phyloP scores from a whole-genome alignment of 1,140 invertebrate species.

The Drosophila athabasca region DNA sequence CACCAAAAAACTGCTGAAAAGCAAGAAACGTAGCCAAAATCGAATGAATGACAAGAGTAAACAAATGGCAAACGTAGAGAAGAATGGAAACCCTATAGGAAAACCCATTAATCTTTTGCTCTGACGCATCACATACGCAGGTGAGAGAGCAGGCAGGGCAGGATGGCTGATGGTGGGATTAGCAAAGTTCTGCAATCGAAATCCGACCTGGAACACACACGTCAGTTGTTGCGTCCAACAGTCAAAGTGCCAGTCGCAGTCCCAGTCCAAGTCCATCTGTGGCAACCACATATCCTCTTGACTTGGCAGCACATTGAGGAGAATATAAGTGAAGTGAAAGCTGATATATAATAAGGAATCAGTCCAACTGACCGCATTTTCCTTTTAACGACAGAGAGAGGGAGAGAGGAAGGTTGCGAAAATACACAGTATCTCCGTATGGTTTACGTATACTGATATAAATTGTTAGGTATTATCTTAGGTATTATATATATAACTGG shows the following conservation, averaged over 20 bases:
- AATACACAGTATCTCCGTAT: no score
- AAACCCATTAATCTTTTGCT: slow-evolving; percentile 73
- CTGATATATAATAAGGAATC: no score
- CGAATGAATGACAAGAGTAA: slow-evolving; percentile 64
- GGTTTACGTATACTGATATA: no score
- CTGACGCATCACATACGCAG: slow-evolving; percentile 53
- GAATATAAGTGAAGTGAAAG: no score
- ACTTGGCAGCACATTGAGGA: no score
- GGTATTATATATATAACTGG: no score
- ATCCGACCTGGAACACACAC: slow-evolving; percentile 25
- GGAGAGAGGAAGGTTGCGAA: no score
- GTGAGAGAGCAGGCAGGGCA: slow-evolving; percentile 1
- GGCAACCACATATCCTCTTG: background rate
- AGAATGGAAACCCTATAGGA: slow-evolving; percentile 52
- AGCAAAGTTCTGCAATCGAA: slow-evolving; percentile 45
- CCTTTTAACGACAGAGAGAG: no score
- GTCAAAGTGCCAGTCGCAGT: no score
- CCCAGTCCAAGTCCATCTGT: slow-evolving; percentile 26
- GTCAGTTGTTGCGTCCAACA: slow-evolving; percentile 29
- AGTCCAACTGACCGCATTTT: no score
- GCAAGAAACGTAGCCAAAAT: slow-evolving; percentile 39
- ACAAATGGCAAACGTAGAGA: slow-evolving; percentile 36
- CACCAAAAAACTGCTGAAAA: slow-evolving; percentile 7
- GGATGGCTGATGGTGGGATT: slow-evolving; percentile 16
- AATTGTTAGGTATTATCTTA: no score